Percentiles rank a stretch among this genome's conserved stretches.
Evolutionary conservation across 2,113 vertebrate genomes (phyloP).

Genomic region (Esox niger): DNA sequence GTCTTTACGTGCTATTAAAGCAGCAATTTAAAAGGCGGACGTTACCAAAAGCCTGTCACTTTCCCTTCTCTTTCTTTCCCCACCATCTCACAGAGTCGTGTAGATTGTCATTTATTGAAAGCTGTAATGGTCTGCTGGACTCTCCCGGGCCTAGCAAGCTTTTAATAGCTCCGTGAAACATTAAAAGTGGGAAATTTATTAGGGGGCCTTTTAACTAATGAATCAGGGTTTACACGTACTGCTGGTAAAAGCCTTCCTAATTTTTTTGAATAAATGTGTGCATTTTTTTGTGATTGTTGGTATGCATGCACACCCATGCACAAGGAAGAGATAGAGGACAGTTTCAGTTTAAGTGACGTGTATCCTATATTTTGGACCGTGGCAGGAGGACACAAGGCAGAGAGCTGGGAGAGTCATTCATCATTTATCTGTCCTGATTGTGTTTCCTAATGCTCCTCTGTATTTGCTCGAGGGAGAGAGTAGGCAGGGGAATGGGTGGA

Average conservation of each 20-base stretch:
- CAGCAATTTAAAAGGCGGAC: constrained; percentile 55
- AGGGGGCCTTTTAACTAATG: constrained; percentile 74
- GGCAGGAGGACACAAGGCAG: not conserved
- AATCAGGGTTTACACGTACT: constrained; percentile 50
- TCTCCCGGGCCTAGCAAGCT: constrained; percentile 35
- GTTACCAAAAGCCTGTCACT: constrained; percentile 39
- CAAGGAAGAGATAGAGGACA: too few species aligned
- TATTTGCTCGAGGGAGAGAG: constrained; percentile 2
- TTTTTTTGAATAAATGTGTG: constrained; percentile 62
- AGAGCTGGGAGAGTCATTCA: not conserved
- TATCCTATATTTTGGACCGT: not conserved
- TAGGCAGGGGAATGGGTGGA: not conserved
- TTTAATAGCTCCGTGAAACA: constrained; percentile 70
- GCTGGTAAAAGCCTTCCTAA: constrained; percentile 71
- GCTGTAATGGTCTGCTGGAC: constrained; percentile 63
- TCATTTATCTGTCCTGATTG: not conserved
- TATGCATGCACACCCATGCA: too few species aligned
- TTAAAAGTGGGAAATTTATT: constrained; percentile 74
- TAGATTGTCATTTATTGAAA: constrained; percentile 76
- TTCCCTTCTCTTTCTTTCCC: constrained; percentile 13
- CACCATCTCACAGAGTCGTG: constrained; percentile 35
- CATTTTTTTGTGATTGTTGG: too few species aligned
- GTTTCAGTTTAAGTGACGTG: not conserved
- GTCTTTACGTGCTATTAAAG: constrained; percentile 70
- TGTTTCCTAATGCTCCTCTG: not conserved